Evolutionary conservation across 2,888 invertebrate genomes (phyloP).

Genomic region (Asteroscopus sphinx): DNA sequence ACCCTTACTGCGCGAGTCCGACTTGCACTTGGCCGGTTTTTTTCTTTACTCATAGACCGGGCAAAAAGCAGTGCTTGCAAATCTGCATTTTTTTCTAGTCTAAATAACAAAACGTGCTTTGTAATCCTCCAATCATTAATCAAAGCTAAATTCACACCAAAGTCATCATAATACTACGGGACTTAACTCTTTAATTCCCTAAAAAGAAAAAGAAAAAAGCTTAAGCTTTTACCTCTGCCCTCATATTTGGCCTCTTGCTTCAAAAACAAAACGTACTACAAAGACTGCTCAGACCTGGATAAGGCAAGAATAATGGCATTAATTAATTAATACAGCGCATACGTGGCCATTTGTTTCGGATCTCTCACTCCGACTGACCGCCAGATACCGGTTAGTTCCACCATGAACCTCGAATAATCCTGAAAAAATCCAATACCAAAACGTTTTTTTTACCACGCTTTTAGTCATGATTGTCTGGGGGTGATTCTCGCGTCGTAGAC

Average conservation of each 20-base stretch:
- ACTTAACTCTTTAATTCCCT: not conserved
- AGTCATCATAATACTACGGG: too few relatives aligned
- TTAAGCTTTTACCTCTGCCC: slow-evolving; percentile 5
- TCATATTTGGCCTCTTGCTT: slow-evolving; percentile 39
- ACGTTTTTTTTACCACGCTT: too few relatives aligned
- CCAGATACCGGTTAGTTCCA: slow-evolving; percentile 37
- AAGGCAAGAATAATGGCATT: slow-evolving; percentile 67
- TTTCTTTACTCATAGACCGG: too few relatives aligned
- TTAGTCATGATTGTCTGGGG: too few relatives aligned
- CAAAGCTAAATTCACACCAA: too few relatives aligned
- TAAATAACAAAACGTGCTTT: too few relatives aligned
- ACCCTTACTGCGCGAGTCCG: too few relatives aligned
- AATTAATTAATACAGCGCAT: slow-evolving; percentile 72
- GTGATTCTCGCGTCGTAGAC: too few relatives aligned
- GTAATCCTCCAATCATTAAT: too few relatives aligned
- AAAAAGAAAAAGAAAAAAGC: not conserved
- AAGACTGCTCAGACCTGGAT: slow-evolving; percentile 51
- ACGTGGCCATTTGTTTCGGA: slow-evolving; percentile 55
- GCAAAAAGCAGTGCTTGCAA: too few relatives aligned
- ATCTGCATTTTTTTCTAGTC: too few relatives aligned
- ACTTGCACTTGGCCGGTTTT: too few relatives aligned
- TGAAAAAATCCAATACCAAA: not conserved
- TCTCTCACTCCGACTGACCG: slow-evolving; percentile 51
- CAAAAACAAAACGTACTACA: slow-evolving; percentile 39
- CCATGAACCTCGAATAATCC: slow-evolving; percentile 16